Percentiles rank a stretch among this genome's conserved stretches.
Conservation (phyloP, 2,888 invertebrate genomes). For the Acronicta leporina region DNA sequence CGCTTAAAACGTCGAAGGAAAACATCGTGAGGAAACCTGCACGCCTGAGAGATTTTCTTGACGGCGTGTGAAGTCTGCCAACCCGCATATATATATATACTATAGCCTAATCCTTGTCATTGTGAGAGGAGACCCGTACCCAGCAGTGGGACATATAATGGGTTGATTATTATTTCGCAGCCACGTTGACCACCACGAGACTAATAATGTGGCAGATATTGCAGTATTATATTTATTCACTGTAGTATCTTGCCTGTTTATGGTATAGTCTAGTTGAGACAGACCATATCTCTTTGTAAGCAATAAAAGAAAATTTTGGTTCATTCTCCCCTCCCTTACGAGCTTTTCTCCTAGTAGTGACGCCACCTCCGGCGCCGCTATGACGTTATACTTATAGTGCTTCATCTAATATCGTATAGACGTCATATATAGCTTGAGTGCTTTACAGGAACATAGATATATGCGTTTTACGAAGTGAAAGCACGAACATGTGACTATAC, state of each 20-base stretch:
- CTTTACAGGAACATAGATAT: conserved; percentile 18
- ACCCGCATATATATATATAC: no score
- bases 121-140: no score
- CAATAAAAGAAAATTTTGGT: not conserved
- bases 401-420: conserved; percentile 37
- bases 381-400: conserved; percentile 34
- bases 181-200: no score
- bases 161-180: no score
- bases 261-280: not conserved
- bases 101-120: no score
- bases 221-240: no score
- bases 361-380: conserved; percentile 23
- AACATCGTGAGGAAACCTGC: no score
- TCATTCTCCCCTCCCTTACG: not conserved
- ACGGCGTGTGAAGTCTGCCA: no score
- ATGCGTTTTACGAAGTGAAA: conserved; percentile 13
- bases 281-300: not conserved
- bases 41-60: no score
- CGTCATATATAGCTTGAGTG: conserved; percentile 38
- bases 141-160: no score
- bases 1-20: no score
- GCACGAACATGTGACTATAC: not conserved
- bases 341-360: conserved; percentile 14
- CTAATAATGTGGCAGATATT: no score
- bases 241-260: not conserved